A percentile compares a stretch with the other conserved stretches of the same genome.
Conservation (phyloP, 2,888 invertebrate genomes). For the Spilarctia lutea region DNA sequence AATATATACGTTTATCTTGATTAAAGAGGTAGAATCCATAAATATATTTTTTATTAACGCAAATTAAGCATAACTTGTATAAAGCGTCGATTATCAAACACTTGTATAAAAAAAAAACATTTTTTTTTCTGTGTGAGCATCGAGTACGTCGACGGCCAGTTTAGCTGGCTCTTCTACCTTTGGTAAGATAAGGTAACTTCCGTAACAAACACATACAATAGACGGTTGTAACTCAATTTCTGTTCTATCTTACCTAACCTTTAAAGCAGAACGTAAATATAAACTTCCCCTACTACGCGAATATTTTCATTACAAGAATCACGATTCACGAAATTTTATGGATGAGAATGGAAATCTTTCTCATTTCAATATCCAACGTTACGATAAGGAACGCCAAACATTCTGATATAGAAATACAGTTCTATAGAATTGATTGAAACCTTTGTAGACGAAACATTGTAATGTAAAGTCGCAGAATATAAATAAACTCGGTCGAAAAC, state of each 20-base stretch:
- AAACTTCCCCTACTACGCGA: slow-evolving; percentile 8
- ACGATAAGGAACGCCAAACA: slow-evolving; percentile 26
- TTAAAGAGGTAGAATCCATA: too few relatives aligned
- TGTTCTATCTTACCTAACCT: background rate
- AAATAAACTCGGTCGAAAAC: background rate
- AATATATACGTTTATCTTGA: too few relatives aligned
- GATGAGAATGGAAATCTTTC: slow-evolving; percentile 52
- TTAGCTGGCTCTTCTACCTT: too few relatives aligned
- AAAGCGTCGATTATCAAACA: too few relatives aligned
- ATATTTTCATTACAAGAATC: slow-evolving; percentile 51
- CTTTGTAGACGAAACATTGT: slow-evolving; percentile 24
- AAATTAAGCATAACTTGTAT: background rate
- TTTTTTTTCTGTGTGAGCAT: too few relatives aligned
- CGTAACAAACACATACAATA: background rate
- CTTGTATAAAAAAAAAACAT: too few relatives aligned
- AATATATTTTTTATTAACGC: too few relatives aligned
- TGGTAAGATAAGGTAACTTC: too few relatives aligned
- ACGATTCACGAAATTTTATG: slow-evolving; percentile 61
- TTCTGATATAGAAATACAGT: slow-evolving; percentile 25
- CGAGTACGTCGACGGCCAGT: too few relatives aligned
- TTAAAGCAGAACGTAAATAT: background rate
- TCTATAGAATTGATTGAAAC: slow-evolving; percentile 28
- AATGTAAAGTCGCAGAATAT: slow-evolving; percentile 8
- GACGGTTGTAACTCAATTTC: background rate
- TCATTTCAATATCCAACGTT: slow-evolving; percentile 53